Conservation (phyloP, 2,888 invertebrate genomes). For the Eupithecia centaureata region DNA sequence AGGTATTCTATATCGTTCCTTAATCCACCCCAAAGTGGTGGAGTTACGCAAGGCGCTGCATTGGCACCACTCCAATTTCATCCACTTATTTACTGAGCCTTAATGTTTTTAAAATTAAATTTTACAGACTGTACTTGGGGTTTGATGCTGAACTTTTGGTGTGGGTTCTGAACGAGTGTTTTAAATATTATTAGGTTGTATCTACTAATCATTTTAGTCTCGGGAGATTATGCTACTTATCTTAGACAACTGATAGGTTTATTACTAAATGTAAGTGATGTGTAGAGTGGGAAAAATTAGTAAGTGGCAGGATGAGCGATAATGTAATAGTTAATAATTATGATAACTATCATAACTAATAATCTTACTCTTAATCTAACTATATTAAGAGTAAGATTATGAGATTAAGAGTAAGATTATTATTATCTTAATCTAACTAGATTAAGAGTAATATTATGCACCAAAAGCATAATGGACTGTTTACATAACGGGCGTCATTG, state of each 20-base stretch:
- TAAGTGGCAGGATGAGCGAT: background rate
- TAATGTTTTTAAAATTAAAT: slow-evolving; percentile 35
- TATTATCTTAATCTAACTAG: too few relatives aligned
- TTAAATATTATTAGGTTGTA: background rate
- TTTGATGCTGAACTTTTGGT: background rate
- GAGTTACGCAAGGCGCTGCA: slow-evolving; percentile 18
- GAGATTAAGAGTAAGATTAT: too few relatives aligned
- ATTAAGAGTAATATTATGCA: too few relatives aligned
- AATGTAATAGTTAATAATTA: background rate
- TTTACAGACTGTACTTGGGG: slow-evolving; percentile 4
- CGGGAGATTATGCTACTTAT: background rate
- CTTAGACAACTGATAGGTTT: too few relatives aligned
- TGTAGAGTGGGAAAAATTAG: background rate
- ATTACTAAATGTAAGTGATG: background rate
- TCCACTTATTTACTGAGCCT: slow-evolving; percentile 12
- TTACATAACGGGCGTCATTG: too few relatives aligned
- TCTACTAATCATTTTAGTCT: background rate
- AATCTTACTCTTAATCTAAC: too few relatives aligned
- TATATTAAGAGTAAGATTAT: too few relatives aligned
- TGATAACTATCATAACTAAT: too few relatives aligned
- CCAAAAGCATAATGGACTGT: too few relatives aligned
- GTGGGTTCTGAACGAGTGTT: background rate
- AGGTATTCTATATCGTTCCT: slow-evolving; percentile 48
- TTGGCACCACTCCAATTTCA: slow-evolving; percentile 27
- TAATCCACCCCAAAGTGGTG: slow-evolving; percentile 30